Base-by-base conservation (phyloP, 2,888 invertebrate genomes). In the Hoplodrina blanda region DNA sequence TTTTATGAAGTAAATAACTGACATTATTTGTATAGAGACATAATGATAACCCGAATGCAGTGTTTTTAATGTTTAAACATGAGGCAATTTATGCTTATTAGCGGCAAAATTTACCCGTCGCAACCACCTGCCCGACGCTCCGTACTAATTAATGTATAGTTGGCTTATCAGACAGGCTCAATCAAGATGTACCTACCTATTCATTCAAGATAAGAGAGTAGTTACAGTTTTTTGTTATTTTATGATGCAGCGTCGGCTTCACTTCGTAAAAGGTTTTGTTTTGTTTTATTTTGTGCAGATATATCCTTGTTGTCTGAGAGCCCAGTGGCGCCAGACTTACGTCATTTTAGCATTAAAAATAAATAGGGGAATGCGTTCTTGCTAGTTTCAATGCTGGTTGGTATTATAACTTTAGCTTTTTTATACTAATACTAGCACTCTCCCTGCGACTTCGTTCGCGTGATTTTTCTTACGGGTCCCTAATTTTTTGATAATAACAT, bases 21-120 rank as follows among this genome's bases (percentile, higher is more conserved):
- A 15, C 11, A 49, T 62, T 77, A 73, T 80, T 71, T 73, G 59
- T 69, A 46, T 41, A 20, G n/a, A 73, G 60, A 30, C 65, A 20
- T 62, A 8, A 17, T 20, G 52, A 52, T 57, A 69, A 52, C 63
- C 63, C 66, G 71, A 77, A 80, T 60, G 50, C 69, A 67, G 54
- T 62, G 70, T 74, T 77, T 77, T 72, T 71, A 41, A 73, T 60
- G 64, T 77, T 80, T 30, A 54, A 65, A 74, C 67, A 69, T 41
- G 60, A 69, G 54, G 62, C 20, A 68, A 68, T 78, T 73, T 72
- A 78, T 68, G 72, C 52, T 78, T 74, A 70, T 81, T 80, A 78
- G 66, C 69, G 63, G 70, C 66, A 69, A 81, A 63, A 73, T 70
- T 53, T 70, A 77, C 76, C 55, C 56, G 62, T 57, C 13, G 33